Evolutionary conservation across 2,797 vertebrate genomes (phyloP).

Genomic region (Rhincodon typus): DNA sequence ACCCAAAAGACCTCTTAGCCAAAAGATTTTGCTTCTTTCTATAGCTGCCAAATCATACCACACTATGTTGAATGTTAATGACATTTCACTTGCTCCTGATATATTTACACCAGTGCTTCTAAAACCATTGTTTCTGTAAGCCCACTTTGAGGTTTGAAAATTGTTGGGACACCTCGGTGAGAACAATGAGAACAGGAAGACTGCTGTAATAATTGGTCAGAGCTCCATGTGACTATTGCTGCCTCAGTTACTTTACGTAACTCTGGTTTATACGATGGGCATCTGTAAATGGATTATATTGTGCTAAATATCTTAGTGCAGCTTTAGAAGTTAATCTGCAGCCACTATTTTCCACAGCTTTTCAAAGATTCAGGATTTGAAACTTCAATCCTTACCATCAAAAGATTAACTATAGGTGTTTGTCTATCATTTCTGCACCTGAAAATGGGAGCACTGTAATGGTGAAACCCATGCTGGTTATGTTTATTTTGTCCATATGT

Average conservation of each 20-base stretch:
- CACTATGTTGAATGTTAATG: not conserved
- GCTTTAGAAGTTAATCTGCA: not conserved
- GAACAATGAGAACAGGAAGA: no score
- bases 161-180: no score
- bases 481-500: not conserved
- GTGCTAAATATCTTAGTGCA: not conserved
- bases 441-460: not conserved
- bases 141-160: no score
- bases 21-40: no score
- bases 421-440: not conserved
- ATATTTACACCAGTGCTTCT: not conserved
- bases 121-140: no score
- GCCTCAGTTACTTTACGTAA: no score
- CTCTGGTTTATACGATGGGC: not conserved
- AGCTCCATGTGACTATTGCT: no score
- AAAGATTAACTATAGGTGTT: not conserved
- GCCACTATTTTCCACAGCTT: not conserved
- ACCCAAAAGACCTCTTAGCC: not conserved
- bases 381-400: not conserved
- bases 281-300: not conserved
- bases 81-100: not conserved
- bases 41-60: not conserved
- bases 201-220: no score
- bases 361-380: no score
- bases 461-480: not conserved